Evolutionary conservation across 2,797 vertebrate species (phyloP), one percentile per base, ranked within the genome.

Genomic region (Urocyon cinereoargenteus): DNA sequence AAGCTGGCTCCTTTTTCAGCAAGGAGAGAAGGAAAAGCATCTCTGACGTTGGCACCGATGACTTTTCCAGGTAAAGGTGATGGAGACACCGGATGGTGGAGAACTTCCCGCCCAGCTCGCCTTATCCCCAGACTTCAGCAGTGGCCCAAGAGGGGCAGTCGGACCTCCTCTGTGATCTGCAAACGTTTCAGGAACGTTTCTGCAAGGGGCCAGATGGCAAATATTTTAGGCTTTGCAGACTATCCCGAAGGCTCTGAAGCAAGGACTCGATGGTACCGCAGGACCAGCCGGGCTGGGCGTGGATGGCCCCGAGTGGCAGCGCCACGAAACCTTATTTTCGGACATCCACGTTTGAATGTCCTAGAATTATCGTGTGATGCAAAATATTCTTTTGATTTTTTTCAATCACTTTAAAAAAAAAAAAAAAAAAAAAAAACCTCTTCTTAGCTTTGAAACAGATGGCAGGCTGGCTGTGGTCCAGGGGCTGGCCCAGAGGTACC

Each of bases 1-100:
- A 96, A 83, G 83, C 36, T 16, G 49, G 51, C 59, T 95, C 75
- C 61, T 51, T 86, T 90, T 84, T 61, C 79, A 95, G 62, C 62
- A 91, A 40, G n/a, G 62, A 93, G 91, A 31, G 82, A 85, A 91
- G 12, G 22, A 57, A 57, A 85, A 86, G 49, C 21, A 7, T 68
- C 55, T 73, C 90, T 70, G 21, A 55, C 1, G 5, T 51, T 45
- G 79, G 72, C 16, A 59, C 6, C 14, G n/a, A 79, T n/a, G 70
- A 53, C 34, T 21, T 84, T 49, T 78, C 36, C 61, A 66, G 61
- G 87, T 55, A 87, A 93, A 57, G 5, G 12, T 81, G 28, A 49
- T 51, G 62, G 68, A 55, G 91, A 87, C 26, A 19, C 24, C 66
- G 15, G 26, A 45, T 51, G 53, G 16, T n/a, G 34, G 66, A 61